phyloP scores from a whole-genome alignment of 2,113 vertebrate genomes.

The Phrynocephalus versicolor region DNA sequence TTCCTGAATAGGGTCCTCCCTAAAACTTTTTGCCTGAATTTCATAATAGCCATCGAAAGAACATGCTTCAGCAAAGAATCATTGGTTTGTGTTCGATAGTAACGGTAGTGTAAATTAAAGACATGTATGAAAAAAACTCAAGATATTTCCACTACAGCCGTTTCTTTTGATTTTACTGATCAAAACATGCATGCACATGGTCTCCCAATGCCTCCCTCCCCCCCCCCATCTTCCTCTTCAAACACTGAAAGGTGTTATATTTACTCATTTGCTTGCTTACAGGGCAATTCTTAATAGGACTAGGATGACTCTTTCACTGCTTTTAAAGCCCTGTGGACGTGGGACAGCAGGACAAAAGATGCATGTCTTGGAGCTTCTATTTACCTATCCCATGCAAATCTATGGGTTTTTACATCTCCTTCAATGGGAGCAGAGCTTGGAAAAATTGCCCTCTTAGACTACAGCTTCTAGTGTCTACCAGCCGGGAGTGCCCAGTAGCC shows the following conservation, averaged over 20 bases:
- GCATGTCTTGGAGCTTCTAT: neutral
- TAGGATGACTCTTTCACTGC: too few species aligned
- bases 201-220: neutral
- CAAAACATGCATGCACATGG: neutral
- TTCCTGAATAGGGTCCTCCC: too few species aligned
- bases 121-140: neutral
- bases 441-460: too few species aligned
- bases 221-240: neutral
- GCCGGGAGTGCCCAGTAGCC: too few species aligned
- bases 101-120: neutral
- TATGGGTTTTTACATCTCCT: neutral
- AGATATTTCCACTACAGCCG: neutral
- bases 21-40: neutral
- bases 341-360: too few species aligned
- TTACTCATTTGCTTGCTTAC: neutral
- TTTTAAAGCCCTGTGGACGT: too few species aligned
- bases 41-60: too few species aligned
- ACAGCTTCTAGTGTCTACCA: too few species aligned
- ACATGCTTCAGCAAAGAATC: neutral
- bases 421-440: too few species aligned
- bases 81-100: neutral
- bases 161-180: neutral
- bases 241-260: neutral
- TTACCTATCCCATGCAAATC: neutral
- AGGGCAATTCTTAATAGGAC: neutral